Evolutionary conservation across 2,797 vertebrate species (phyloP).

Genomic region (Rhinophrynus dorsalis): DNA sequence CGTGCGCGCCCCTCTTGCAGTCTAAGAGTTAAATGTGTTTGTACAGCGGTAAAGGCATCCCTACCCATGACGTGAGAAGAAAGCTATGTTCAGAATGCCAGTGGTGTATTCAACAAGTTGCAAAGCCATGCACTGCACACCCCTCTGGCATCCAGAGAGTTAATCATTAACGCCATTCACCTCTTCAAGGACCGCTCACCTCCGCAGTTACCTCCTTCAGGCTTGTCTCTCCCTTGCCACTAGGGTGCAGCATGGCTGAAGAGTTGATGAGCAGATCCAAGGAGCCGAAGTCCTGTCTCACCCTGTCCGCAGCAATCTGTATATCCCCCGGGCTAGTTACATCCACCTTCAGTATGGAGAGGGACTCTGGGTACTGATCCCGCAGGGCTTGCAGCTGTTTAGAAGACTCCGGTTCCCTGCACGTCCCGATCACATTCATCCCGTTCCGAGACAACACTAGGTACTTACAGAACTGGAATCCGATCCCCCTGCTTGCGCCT

Average conservation of each 20-base stretch:
- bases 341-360: constrained; percentile 66
- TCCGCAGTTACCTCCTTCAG: constrained; percentile 67
- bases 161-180: too few species aligned
- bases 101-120: too few species aligned
- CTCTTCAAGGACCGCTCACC: too few species aligned
- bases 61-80: too few species aligned
- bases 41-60: too few species aligned
- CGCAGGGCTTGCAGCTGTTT: constrained; percentile 52
- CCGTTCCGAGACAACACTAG: constrained; percentile 54
- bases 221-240: constrained; percentile 72
- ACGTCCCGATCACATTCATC: constrained; percentile 65
- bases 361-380: constrained; percentile 50
- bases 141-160: too few species aligned
- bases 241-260: constrained; percentile 70
- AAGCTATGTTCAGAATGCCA: too few species aligned
- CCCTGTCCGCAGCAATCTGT: constrained; percentile 51
- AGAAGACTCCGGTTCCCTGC: constrained; percentile 64
- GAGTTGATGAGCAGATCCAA: constrained; percentile 70
- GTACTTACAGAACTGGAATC: constrained; percentile 66
- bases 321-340: constrained; percentile 66
- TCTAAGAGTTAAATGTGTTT: too few species aligned
- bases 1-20: too few species aligned
- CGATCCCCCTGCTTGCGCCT: constrained; percentile 70
- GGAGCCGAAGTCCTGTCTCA: constrained; percentile 52
- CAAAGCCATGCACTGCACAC: too few species aligned